Conservation (phyloP, 2,797 vertebrate species). For the Sylvilagus floridanus region DNA sequence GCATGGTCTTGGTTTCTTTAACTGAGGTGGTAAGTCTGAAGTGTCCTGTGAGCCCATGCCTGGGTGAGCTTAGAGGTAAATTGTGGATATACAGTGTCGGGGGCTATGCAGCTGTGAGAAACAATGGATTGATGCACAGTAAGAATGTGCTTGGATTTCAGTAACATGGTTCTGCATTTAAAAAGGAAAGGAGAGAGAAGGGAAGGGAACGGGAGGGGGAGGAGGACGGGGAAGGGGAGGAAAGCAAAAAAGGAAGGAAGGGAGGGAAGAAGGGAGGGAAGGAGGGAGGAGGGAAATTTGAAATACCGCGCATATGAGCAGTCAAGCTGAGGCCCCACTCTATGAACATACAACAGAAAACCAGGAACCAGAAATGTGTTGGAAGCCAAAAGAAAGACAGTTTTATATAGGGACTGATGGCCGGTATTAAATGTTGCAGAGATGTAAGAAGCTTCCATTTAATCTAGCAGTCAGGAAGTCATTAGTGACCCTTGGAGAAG, state of each 20-base stretch:
- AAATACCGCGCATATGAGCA: not conserved
- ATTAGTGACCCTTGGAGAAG: not conserved
- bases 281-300: not conserved
- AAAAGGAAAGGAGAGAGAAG: not conserved
- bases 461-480: not conserved
- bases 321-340: not conserved
- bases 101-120: not conserved
- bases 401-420: not conserved
- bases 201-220: too few relatives aligned
- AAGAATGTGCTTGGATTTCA: not conserved
- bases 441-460: not conserved
- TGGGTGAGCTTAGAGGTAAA: not conserved
- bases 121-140: not conserved
- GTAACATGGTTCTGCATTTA: not conserved
- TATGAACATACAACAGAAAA: not conserved
- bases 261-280: too few relatives aligned
- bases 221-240: too few relatives aligned
- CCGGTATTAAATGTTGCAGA: not conserved
- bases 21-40: not conserved
- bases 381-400: not conserved
- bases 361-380: not conserved
- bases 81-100: not conserved
- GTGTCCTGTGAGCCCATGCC: not conserved
- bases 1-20: not conserved
- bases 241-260: too few relatives aligned